Evolutionary conservation across 2,113 vertebrate species (phyloP), one percentile per base, ranked within the genome.

Genomic region (Ia io): DNA sequence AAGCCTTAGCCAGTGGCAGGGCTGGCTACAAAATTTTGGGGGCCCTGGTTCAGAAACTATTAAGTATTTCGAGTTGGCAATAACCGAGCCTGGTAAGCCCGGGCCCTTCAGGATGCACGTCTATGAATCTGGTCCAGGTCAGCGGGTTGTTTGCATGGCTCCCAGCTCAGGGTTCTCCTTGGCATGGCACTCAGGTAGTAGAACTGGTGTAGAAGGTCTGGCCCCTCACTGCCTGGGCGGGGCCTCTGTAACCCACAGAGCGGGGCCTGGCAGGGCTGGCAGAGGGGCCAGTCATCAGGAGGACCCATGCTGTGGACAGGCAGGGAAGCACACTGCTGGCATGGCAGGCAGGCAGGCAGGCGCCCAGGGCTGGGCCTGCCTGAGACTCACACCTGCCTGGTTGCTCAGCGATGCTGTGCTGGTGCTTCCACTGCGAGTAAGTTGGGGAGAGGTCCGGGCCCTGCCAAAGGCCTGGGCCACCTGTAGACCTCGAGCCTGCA

Each of bases 71-170:
- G 71, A 85, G 30, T 47, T 2, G 2, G 47, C 37, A 56, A 71
- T 16, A 61, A 51, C 22, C 16, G 37, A 83, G 22, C 13, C n/a
- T 11, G 49, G 2, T 51, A 23, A 67, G 37, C 0, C 0, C 2
- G 32, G 28, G 30, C 22, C 42, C 10, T 35, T 49, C 0, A 0
- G 32, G 18, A 35, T 5, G 42, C 20, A 17, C 0, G 2, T 13
- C 42, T 28, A 10, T 4, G 70, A 67, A 82, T 65, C 56, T 12
- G 3, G 42, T 40, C 42, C 86, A 61, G 37, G 79, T 65, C 47
- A 9, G 74, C 16, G 53, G 9, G 30, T 65, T 4, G 2, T 82
- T 77, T 80, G 37, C 63, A 30, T 3, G 3, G 32, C 49, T 83
- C 42, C 35, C 40, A 6, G 74, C 20, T 91, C 70, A 49, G 59